phyloP scores from a whole-genome alignment of 2,113 vertebrate species.

The Centropus unirufus region DNA sequence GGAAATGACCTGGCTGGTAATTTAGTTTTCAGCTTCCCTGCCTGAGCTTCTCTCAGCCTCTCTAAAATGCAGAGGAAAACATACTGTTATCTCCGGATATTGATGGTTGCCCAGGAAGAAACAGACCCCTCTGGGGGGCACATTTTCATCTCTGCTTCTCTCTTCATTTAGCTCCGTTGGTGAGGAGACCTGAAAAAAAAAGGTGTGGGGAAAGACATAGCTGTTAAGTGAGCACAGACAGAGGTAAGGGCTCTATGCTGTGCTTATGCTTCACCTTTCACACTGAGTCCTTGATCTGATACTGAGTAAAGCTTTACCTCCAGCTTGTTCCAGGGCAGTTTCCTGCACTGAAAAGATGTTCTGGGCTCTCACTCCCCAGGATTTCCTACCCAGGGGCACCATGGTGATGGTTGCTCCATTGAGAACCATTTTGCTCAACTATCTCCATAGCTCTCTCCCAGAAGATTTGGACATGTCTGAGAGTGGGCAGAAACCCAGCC shows the following conservation, averaged over 20 bases:
- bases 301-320: background rate
- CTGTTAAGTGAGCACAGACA: background rate
- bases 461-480: background rate
- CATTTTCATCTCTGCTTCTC: background rate
- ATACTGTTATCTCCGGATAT: background rate
- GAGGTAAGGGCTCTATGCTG: accelerated
- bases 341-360: background rate
- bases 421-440: background rate
- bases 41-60: background rate
- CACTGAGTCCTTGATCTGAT: background rate
- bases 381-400: background rate
- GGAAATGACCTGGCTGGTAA: slow-evolving; percentile 35
- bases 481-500: background rate
- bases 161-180: background rate
- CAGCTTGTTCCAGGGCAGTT: background rate
- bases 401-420: background rate
- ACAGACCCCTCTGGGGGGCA: background rate
- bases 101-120: background rate
- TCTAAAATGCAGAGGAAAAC: background rate
- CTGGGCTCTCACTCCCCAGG: background rate
- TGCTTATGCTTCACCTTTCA: background rate
- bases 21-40: background rate
- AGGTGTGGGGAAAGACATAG: background rate
- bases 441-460: background rate
- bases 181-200: background rate